A percentile compares a stretch with the other conserved stretches of the same genome.
Evolutionary conservation across 2,113 vertebrate species (phyloP).

Genomic region (Forbesichthys papilliferus): DNA sequence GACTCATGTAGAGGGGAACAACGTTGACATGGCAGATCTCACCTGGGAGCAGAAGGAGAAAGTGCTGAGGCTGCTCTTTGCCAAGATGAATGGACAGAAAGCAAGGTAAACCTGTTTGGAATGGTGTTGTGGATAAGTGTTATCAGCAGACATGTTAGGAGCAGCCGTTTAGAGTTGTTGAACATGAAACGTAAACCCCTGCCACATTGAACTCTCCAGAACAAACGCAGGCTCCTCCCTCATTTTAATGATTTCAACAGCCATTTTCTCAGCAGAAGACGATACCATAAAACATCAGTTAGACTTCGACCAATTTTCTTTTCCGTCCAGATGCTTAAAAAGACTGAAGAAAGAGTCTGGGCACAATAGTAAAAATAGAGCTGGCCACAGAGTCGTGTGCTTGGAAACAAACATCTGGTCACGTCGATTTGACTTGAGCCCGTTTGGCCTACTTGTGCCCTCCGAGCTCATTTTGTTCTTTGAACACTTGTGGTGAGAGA

Average conservation of each 20-base stretch:
- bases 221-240: conserved; percentile 66
- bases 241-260: conserved; percentile 76
- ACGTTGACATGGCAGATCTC: conserved; percentile 81
- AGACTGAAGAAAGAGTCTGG: conserved; percentile 73
- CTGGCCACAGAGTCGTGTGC: conserved; percentile 73
- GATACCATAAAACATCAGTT: conserved; percentile 79
- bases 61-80: conserved; percentile 85
- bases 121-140: background rate
- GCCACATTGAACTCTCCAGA: conserved; percentile 42
- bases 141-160: conserved; percentile 15
- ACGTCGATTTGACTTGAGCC: conserved; percentile 63
- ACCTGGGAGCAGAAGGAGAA: conserved; percentile 90
- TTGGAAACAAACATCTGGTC: conserved; percentile 79
- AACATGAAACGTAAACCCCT: conserved; percentile 36
- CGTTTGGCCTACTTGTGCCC: conserved; percentile 61
- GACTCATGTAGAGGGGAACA: conserved; percentile 64
- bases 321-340: conserved; percentile 73
- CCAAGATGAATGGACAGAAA: conserved; percentile 84
- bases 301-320: conserved; percentile 73
- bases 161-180: conserved; percentile 33
- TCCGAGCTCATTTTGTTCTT: conserved; percentile 71
- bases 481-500: conserved; percentile 69
- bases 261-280: conserved; percentile 70
- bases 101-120: conserved; percentile 62
- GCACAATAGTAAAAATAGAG: conserved; percentile 79